Evolutionary conservation across 2,113 vertebrate species (phyloP).

Genomic region (Apeltes quadracus): DNA sequence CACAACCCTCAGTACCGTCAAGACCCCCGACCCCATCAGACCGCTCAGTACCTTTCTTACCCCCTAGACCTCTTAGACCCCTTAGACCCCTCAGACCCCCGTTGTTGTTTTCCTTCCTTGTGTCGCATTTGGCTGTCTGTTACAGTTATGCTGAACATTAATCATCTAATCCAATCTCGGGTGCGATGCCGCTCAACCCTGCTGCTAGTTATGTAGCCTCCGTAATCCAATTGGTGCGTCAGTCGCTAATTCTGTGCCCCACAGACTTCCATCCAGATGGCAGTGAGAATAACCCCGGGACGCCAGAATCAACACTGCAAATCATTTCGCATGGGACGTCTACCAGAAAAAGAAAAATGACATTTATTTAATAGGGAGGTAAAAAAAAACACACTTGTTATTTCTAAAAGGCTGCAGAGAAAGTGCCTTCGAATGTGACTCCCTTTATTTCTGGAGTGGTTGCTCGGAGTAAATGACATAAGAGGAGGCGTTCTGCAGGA

Average conservation of each 20-base stretch:
- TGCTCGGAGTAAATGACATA: neutral
- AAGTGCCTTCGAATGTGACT: neutral
- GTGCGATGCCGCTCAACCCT: slow-evolving; percentile 32
- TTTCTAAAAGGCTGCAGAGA: neutral
- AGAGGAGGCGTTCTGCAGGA: neutral
- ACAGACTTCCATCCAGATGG: slow-evolving; percentile 66
- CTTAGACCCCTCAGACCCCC: too few relatives aligned
- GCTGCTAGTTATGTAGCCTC: slow-evolving; percentile 40
- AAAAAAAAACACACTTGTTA: neutral
- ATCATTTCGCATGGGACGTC: slow-evolving; percentile 11
- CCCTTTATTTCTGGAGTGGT: neutral
- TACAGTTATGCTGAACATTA: slow-evolving; percentile 38
- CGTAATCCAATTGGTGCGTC: slow-evolving; percentile 63
- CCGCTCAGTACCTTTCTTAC: too few relatives aligned
- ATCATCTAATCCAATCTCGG: slow-evolving; percentile 50
- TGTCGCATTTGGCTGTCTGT: slow-evolving; percentile 7
- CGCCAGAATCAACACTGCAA: slow-evolving; percentile 9
- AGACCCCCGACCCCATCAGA: too few relatives aligned
- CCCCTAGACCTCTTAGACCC: too few relatives aligned
- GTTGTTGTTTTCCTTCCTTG: slow-evolving; percentile 4
- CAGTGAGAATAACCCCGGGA: slow-evolving; percentile 29
- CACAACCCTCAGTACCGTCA: too few relatives aligned
- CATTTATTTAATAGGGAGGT: neutral
- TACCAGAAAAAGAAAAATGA: neutral
- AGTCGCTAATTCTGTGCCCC: slow-evolving; percentile 50